phyloP scores from a whole-genome alignment of 2,888 invertebrate species.

The Tineola bisselliella region DNA sequence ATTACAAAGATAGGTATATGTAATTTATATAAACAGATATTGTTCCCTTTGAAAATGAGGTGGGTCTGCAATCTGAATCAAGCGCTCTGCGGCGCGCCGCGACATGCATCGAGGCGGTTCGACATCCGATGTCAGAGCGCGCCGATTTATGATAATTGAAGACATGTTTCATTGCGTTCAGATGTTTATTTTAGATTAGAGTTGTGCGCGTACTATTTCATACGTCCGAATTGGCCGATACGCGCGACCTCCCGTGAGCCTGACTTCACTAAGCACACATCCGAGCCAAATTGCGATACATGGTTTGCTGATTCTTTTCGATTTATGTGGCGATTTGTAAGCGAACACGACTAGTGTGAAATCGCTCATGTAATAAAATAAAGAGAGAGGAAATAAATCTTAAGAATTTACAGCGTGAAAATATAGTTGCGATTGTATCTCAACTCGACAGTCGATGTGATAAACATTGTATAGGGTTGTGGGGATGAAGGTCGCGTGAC shows the following conservation, averaged over 20 bases:
- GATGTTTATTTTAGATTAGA: constrained; percentile 66
- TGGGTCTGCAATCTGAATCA: constrained; percentile 3
- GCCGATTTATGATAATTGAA: constrained; percentile 68
- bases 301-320: constrained; percentile 43
- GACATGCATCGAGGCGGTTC: constrained; percentile 41
- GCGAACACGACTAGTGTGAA: constrained; percentile 43
- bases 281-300: constrained; percentile 46
- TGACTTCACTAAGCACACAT: constrained; percentile 4
- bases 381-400: constrained; percentile 15
- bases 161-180: constrained; percentile 63
- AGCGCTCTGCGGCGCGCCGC: constrained; percentile 22
- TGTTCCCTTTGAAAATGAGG: neutral
- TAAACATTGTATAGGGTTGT: neutral
- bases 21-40: too few relatives aligned
- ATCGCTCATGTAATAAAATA: constrained; percentile 42
- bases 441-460: neutral
- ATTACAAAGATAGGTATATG: too few relatives aligned
- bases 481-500: constrained; percentile 6
- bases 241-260: constrained; percentile 56
- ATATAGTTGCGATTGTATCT: neutral
- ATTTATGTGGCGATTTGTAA: constrained; percentile 51
- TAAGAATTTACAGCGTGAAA: neutral
- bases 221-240: constrained; percentile 55
- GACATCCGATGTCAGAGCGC: constrained; percentile 50
- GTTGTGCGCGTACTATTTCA: constrained; percentile 57